phyloP scores from a whole-genome alignment of 2,113 vertebrate genomes.

The Mugil cephalus region DNA sequence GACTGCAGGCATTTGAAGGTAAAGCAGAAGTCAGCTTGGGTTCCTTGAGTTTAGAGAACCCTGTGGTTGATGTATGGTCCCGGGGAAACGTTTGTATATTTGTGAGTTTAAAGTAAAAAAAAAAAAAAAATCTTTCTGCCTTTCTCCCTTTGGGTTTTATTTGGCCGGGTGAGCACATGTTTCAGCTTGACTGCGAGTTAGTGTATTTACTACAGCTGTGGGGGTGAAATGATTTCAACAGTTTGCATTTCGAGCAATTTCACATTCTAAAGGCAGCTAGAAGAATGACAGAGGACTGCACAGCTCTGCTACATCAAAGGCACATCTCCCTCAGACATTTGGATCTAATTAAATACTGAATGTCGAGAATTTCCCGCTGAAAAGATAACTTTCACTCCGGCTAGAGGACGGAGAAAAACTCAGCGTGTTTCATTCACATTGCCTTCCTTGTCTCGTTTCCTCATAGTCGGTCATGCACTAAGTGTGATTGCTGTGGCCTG shows the following conservation, averaged over 20 bases:
- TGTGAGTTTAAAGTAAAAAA: slow-evolving; percentile 41
- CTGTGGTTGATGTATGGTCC: slow-evolving; percentile 12
- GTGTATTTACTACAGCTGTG: slow-evolving; percentile 74
- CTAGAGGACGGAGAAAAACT: not conserved
- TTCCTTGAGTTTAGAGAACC: slow-evolving; percentile 23
- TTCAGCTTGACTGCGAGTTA: slow-evolving; percentile 60
- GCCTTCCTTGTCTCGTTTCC: slow-evolving; percentile 28
- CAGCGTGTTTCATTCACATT: slow-evolving; percentile 31
- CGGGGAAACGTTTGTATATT: slow-evolving; percentile 35
- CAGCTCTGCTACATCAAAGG: slow-evolving; percentile 30
- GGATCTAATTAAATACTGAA: slow-evolving; percentile 30
- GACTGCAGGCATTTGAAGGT: slow-evolving; percentile 32
- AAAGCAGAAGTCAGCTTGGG: slow-evolving; percentile 28
- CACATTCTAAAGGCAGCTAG: slow-evolving; percentile 39
- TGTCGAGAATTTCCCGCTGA: slow-evolving; percentile 20
- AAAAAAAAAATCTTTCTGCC: too few relatives aligned
- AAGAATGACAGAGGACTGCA: slow-evolving; percentile 15
- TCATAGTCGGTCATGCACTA: not conserved
- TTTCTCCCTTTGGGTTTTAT: slow-evolving; percentile 39
- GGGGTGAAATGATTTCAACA: slow-evolving; percentile 60
- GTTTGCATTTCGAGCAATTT: slow-evolving; percentile 55
- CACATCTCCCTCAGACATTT: slow-evolving; percentile 17
- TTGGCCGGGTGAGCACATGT: slow-evolving; percentile 64
- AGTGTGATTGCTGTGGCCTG: slow-evolving; percentile 50
- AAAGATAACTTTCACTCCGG: slow-evolving; percentile 11